Evolutionary conservation across 2,797 vertebrate species (phyloP), one percentile per base, ranked within the genome.

Genomic region (Galaxias olidus): DNA sequence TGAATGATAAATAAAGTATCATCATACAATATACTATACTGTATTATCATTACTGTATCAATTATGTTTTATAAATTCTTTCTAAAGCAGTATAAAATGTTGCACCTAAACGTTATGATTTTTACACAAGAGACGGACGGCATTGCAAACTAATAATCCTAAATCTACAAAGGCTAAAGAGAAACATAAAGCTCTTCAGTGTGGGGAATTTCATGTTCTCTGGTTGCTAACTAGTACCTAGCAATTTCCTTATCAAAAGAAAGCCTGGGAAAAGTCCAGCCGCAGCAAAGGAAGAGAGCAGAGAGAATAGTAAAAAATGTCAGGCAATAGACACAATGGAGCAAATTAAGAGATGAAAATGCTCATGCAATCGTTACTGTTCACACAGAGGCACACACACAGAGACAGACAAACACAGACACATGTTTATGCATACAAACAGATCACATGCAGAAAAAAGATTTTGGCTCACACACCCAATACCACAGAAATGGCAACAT

Each of bases 231-330:
- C 78, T 89, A 91, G 93, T 98, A 99, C 98, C 96, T 98, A 98
- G 96, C 91, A 89, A 96, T 95, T 93, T 98, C 96, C 90, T 94
- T 95, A 98, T 98, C 98, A 96, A 98, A 94, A 95, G 93, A 97
- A 91, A 98, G 94, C 89, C 96, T 99, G 95, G 85, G 80, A 59
- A 89, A 89, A 90, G 90, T 91, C 88, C 81, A 80, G 94, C 91
- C 87, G 93, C 93, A 86, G 91, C 85, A 90, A 20, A 61, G 47
- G 46, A 45, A 30, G 57, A 59, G 58, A 19, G 54, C 59, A 60
- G 70, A 73, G 81, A 44, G 20, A 63, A 83, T 52, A 80, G 75
- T 67, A 91, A 67, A 91, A 74, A 89, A 53, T 85, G 85, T 90
- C 84, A 92, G 84, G 74, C 79, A 77, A 88, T 73, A 82, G 44